A percentile compares a stretch with the other conserved stretches of the same genome.
Conservation (phyloP, 2,888 invertebrate species). For the Cheiracanthium punctorium region DNA sequence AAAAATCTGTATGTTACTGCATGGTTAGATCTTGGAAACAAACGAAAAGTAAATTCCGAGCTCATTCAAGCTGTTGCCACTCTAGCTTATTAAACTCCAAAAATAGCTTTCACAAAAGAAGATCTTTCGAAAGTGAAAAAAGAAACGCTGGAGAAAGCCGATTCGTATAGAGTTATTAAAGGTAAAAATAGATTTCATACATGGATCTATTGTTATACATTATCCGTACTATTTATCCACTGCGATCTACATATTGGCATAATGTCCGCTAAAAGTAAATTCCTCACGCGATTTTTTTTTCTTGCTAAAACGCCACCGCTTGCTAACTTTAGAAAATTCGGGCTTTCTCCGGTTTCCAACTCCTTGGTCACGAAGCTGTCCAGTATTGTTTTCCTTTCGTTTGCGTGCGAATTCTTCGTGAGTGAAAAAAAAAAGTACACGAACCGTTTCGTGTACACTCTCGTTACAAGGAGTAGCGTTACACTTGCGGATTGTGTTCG, state of each 20-base stretch:
- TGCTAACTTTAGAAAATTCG: conserved; percentile 3
- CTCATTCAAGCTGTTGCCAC: not conserved
- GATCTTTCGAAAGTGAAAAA: not conserved
- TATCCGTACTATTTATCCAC: not conserved
- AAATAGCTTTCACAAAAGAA: not conserved
- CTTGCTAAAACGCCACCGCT: not conserved
- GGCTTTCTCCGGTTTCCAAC: not conserved
- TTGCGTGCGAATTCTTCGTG: not conserved
- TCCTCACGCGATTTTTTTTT: not conserved
- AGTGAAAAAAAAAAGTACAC: not conserved
- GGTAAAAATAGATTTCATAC: not conserved
- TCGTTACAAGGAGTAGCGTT: not conserved
- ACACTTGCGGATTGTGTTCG: not conserved
- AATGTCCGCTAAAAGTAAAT: too few species aligned
- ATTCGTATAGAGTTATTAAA: not conserved
- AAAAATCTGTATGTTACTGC: not conserved
- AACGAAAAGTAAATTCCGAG: not conserved
- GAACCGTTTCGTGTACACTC: not conserved
- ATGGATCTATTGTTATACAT: not conserved
- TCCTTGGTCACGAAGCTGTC: not conserved
- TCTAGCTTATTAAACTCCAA: not conserved
- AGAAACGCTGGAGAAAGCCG: not conserved
- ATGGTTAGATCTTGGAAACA: not conserved
- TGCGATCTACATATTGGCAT: too few species aligned
- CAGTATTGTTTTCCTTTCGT: not conserved